Conservation (phyloP, 2,888 invertebrate genomes). For the Panopea generosa region DNA sequence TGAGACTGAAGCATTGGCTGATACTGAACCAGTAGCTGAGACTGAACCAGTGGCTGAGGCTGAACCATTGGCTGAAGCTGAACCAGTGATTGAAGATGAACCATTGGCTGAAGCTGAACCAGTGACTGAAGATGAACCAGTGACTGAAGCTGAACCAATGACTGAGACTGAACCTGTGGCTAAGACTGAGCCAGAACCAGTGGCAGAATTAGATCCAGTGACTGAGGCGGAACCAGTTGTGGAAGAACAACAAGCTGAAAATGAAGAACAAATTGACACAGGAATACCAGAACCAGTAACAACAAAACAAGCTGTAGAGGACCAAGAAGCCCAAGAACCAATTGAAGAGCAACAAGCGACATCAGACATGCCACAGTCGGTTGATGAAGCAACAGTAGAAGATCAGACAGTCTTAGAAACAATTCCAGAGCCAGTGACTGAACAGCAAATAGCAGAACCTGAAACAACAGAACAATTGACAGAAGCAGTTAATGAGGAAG, state of each 20-base stretch:
- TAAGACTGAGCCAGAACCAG: too few relatives aligned
- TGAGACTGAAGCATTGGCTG: not conserved
- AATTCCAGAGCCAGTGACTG: constrained; percentile 5
- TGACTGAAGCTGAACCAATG: too few relatives aligned
- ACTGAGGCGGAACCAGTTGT: not conserved
- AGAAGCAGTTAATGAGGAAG: constrained; percentile 13
- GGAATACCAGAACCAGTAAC: too few relatives aligned
- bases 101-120: constrained; percentile 7
- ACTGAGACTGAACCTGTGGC: constrained; percentile 1
- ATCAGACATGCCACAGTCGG: not conserved
- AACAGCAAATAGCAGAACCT: not conserved
- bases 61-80: constrained; percentile 4
- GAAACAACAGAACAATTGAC: constrained; percentile 2
- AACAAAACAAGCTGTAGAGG: too few relatives aligned
- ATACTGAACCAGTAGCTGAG: constrained; percentile 12
- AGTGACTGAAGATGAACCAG: too few relatives aligned
- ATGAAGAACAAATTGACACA: too few relatives aligned
- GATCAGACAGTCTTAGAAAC: constrained; percentile 13
- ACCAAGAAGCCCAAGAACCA: not conserved
- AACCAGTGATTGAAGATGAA: not conserved
- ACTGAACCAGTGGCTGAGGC: constrained; percentile 1
- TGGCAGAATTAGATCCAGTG: too few relatives aligned
- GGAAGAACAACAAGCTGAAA: constrained; percentile 1
- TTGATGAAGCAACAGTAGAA: constrained; percentile 2
- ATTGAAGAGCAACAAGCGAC: not conserved